These are phyloP conservation scores for Berghia stephanieae DNA, from an alignment of 1,140 invertebrate genomes.

Conservation along the genomic window DNA sequence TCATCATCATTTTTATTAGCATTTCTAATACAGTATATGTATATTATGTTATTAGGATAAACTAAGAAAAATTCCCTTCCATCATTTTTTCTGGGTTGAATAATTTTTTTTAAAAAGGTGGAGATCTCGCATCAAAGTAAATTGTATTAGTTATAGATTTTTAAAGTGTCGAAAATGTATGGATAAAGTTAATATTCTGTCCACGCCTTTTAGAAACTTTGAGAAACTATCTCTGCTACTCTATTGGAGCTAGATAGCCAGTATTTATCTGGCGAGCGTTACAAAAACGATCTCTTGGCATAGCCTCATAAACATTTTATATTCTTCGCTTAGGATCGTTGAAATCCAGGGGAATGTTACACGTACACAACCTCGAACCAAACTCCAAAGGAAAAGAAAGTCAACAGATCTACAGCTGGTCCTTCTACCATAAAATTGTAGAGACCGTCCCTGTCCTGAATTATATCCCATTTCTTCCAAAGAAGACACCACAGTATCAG, in stretches of 20 bases:
- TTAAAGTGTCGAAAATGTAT: too few species aligned
- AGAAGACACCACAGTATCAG: too few species aligned
- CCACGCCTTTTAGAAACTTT: not conserved
- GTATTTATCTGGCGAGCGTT: too few species aligned
- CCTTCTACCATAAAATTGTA: not conserved
- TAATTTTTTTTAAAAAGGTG: too few species aligned
- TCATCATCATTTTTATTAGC: not conserved
- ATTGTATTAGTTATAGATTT: too few species aligned
- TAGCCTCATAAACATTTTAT: not conserved
- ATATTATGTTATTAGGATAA: too few species aligned
- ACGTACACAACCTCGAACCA: not conserved
- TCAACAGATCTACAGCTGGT: constrained; percentile 16
- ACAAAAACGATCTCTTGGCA: not conserved
- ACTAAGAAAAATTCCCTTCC: too few species aligned
- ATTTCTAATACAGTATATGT: too few species aligned
- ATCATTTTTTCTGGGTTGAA: not conserved
- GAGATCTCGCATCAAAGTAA: too few species aligned
- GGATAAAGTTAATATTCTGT: not conserved
- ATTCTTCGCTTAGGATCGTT: not conserved
- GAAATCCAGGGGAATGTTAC: constrained; percentile 12
- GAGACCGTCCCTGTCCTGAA: not conserved
- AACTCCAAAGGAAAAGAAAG: not conserved
- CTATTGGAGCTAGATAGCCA: too few species aligned
- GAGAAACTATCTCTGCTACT: not conserved
- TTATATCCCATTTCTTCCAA: constrained; percentile 14